A percentile compares a stretch with the other conserved stretches of the same genome.
phyloP scores from a whole-genome alignment of 2,113 vertebrate genomes.

The Leptobrachium leishanense region DNA sequence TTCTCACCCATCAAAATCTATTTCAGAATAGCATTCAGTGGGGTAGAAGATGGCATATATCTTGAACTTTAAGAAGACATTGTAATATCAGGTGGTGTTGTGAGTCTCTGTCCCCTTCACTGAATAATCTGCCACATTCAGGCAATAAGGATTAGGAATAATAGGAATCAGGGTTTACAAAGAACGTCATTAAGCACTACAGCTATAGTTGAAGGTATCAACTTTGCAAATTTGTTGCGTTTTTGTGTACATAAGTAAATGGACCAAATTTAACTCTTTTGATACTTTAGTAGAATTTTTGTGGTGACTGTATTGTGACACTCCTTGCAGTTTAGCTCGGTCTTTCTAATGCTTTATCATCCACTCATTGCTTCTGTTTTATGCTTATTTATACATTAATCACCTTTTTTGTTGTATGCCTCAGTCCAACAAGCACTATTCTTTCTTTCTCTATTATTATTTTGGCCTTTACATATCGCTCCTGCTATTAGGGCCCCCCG shows the following conservation, averaged over 20 bases:
- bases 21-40: no score
- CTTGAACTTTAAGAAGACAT: no score
- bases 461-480: not conserved
- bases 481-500: not conserved
- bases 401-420: not conserved
- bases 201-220: not conserved
- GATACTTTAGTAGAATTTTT: slow-evolving; percentile 40
- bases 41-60: no score
- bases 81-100: no score
- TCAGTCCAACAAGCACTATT: not conserved
- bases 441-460: not conserved
- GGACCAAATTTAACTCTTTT: slow-evolving; percentile 45
- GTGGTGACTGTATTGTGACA: slow-evolving; percentile 38
- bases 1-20: no score
- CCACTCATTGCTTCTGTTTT: not conserved
- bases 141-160: not conserved
- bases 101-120: no score
- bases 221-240: slow-evolving; percentile 18
- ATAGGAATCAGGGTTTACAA: not conserved
- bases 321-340: slow-evolving; percentile 29
- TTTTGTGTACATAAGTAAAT: slow-evolving; percentile 34
- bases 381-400: not conserved
- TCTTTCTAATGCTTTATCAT: slow-evolving; percentile 25
- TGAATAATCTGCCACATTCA: not conserved
- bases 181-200: not conserved